Evolutionary conservation across 2,888 invertebrate genomes (phyloP).

Genomic region (Eumacrocentrus americanus): DNA sequence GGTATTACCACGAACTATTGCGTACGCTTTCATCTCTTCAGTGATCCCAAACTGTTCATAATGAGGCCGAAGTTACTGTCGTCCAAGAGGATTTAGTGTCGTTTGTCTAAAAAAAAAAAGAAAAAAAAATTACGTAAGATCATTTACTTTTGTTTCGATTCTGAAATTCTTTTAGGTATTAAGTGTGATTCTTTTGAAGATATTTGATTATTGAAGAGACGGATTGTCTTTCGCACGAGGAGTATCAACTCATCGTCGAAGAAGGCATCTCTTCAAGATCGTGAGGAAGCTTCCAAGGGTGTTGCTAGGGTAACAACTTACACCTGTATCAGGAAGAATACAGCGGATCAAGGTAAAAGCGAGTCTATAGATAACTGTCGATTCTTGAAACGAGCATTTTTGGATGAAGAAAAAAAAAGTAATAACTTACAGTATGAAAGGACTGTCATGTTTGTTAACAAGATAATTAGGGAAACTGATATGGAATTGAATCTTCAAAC

Average conservation of each 20-base stretch:
- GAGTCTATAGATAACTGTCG: background rate
- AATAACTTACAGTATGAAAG: background rate
- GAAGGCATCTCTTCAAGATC: background rate
- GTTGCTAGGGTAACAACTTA: slow-evolving; percentile 48
- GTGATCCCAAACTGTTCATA: slow-evolving; percentile 1
- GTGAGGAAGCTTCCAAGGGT: slow-evolving; percentile 37
- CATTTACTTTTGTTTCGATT: slow-evolving; percentile 20
- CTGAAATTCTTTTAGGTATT: background rate
- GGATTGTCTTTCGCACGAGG: slow-evolving; percentile 26
- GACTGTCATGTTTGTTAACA: slow-evolving; percentile 11
- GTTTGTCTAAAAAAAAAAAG: no score
- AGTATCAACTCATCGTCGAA: slow-evolving; percentile 9
- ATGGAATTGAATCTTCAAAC: slow-evolving; percentile 21
- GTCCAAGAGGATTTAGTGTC: no score
- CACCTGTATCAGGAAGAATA: slow-evolving; percentile 39
- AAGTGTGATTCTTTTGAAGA: slow-evolving; percentile 21
- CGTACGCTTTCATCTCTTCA: background rate
- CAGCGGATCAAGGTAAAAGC: background rate
- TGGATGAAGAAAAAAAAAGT: background rate
- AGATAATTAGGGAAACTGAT: slow-evolving; percentile 32
- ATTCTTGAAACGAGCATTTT: background rate
- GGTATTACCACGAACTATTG: slow-evolving; percentile 40
- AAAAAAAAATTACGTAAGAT: no score
- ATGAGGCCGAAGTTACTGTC: background rate
- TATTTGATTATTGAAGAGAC: background rate